Conservation (phyloP, 2,113 vertebrate genomes). For the Ptychochromis oligacanthus region DNA sequence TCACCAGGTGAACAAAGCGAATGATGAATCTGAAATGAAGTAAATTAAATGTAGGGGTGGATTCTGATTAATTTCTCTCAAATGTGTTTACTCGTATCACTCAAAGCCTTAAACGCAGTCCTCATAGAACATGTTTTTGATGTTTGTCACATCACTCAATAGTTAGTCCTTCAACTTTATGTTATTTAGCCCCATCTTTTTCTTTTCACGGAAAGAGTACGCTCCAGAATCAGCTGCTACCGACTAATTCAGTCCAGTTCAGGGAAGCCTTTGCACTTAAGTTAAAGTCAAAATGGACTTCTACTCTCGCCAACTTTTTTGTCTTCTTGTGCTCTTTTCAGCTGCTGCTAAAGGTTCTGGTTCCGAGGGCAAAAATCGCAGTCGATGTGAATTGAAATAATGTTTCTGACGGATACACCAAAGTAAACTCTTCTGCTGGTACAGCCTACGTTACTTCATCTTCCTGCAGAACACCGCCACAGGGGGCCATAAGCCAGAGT, state of each 20-base stretch:
- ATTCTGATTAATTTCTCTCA: neutral
- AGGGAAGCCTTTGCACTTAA: neutral
- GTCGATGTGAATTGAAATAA: neutral
- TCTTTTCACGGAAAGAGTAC: neutral
- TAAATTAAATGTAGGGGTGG: neutral
- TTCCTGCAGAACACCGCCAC: too few relatives aligned
- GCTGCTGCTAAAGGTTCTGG: neutral
- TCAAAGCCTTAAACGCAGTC: too few relatives aligned
- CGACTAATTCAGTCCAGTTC: neutral
- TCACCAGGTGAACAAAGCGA: neutral
- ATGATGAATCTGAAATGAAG: neutral
- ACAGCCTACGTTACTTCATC: too few relatives aligned
- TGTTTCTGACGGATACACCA: too few relatives aligned
- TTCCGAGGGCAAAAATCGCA: too few relatives aligned
- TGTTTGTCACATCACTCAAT: too few relatives aligned
- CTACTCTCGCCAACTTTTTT: neutral
- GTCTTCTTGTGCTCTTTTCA: neutral
- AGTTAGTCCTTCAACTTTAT: neutral
- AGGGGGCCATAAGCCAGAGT: too few relatives aligned
- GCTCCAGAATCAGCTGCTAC: neutral
- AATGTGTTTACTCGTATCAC: too few relatives aligned
- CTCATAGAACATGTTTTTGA: too few relatives aligned
- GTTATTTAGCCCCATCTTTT: neutral
- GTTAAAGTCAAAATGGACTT: neutral
- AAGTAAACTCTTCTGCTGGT: too few relatives aligned